Evolutionary conservation across 2,113 vertebrate species (phyloP).

Genomic region (Mastomys coucha): DNA sequence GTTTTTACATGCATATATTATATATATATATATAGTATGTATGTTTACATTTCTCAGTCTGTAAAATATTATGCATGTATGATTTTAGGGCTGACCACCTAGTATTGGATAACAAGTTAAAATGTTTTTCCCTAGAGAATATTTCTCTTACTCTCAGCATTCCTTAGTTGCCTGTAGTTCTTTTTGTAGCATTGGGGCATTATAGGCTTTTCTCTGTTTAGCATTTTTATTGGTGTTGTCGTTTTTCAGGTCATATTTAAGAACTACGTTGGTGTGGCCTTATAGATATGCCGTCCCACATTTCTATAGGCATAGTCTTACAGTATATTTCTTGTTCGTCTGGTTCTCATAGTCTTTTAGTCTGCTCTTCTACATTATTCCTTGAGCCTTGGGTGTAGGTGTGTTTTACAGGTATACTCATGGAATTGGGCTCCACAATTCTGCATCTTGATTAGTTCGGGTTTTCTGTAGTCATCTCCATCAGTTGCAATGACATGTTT

Average conservation of each 20-base stretch:
- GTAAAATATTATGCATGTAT: too few species aligned
- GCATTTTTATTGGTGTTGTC: background rate
- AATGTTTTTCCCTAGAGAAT: too few species aligned
- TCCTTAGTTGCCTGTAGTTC: too few species aligned
- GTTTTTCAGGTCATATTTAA: background rate
- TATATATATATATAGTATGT: too few species aligned
- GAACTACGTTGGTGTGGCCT: background rate
- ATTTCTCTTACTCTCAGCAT: too few species aligned
- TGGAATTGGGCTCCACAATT: background rate
- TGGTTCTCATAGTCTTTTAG: background rate
- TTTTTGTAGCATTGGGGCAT: too few species aligned
- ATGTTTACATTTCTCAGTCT: too few species aligned
- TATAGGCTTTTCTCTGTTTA: too few species aligned
- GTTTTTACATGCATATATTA: too few species aligned
- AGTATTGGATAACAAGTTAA: too few species aligned
- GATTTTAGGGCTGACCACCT: too few species aligned
- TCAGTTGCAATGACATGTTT: background rate
- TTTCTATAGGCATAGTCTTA: background rate
- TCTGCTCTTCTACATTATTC: background rate
- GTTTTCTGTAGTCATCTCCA: background rate
- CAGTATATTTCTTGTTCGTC: background rate
- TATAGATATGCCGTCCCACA: background rate
- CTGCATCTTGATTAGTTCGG: background rate
- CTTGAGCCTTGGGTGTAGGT: background rate
- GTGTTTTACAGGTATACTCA: background rate